Percentiles rank a stretch among this genome's conserved stretches.
Conservation (phyloP, 2,113 vertebrate genomes). For the Alosa alosa region DNA sequence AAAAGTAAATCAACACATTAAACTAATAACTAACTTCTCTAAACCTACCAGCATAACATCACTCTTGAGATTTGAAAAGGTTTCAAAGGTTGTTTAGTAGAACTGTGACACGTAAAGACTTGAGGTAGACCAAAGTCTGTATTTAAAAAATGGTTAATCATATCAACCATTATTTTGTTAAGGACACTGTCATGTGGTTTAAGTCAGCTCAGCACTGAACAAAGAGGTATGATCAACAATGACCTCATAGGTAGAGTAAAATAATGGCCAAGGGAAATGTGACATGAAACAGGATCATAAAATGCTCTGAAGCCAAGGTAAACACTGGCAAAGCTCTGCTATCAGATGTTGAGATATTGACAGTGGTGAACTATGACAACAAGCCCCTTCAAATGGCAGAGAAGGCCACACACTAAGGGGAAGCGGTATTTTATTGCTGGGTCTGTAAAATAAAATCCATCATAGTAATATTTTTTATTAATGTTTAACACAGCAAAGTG, state of each 20-base stretch:
- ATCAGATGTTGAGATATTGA: neutral
- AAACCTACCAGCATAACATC: too few species aligned
- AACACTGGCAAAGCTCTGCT: conserved; percentile 15
- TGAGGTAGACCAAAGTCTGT: neutral
- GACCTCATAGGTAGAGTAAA: neutral
- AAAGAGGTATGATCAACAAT: conserved; percentile 24
- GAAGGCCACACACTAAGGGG: neutral
- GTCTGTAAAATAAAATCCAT: neutral
- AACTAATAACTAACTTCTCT: too few species aligned
- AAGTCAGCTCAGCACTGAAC: conserved; percentile 16
- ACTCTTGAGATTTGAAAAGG: too few species aligned
- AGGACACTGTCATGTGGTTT: neutral
- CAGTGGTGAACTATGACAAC: neutral
- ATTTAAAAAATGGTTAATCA: neutral
- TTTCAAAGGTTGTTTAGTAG: too few species aligned
- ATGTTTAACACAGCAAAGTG: neutral
- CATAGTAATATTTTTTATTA: neutral
- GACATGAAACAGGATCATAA: conserved; percentile 27
- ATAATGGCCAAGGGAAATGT: conserved; percentile 19
- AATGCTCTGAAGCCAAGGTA: conserved; percentile 2
- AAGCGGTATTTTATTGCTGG: neutral
- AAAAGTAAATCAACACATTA: too few species aligned
- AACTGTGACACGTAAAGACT: too few species aligned
- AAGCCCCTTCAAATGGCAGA: neutral
- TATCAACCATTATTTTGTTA: neutral